Conservation (phyloP, 2,888 invertebrate genomes). For the Nomada goodeniana region DNA sequence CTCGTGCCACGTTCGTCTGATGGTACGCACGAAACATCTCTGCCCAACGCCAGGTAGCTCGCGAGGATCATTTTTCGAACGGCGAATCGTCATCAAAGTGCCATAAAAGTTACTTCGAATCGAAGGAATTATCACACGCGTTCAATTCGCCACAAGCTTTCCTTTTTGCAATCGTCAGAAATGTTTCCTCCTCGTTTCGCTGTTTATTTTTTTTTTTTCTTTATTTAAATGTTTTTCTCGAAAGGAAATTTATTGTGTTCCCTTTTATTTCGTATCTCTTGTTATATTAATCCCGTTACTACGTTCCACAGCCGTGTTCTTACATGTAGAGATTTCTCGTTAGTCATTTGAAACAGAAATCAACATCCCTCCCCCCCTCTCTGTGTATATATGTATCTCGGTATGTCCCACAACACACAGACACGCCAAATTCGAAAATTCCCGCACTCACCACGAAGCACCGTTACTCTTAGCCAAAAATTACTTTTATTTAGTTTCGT, state of each 20-base stretch:
- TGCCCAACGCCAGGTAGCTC: neutral
- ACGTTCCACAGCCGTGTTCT: slow-evolving; percentile 59
- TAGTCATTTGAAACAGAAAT: slow-evolving; percentile 48
- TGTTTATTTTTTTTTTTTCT: neutral
- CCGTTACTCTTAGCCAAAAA: slow-evolving; percentile 84
- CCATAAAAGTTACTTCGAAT: slow-evolving; percentile 48
- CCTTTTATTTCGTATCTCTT: neutral
- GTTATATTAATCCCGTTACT: slow-evolving; percentile 8
- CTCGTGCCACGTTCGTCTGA: slow-evolving; percentile 12
- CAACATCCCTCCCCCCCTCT: neutral
- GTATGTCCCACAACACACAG: slow-evolving; percentile 8
- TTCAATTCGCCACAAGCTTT: slow-evolving; percentile 9
- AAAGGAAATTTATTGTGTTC: neutral
- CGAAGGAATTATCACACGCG: slow-evolving; percentile 31
- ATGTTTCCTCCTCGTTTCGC: too few species aligned
- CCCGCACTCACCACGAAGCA: slow-evolving; percentile 71
- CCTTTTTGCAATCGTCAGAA: neutral
- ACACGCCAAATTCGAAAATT: slow-evolving; percentile 55
- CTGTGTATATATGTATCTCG: slow-evolving; percentile 48
- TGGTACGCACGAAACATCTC: slow-evolving; percentile 17
- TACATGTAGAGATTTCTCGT: slow-evolving; percentile 48
- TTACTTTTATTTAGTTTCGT: slow-evolving; percentile 82
- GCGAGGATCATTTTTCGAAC: slow-evolving; percentile 1
- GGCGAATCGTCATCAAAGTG: slow-evolving; percentile 48
- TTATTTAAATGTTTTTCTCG: too few species aligned